A percentile compares a stretch with the other conserved stretches of the same genome.
Evolutionary conservation across 2,113 vertebrate genomes (phyloP).

Genomic region (Burhinus bistriatus): DNA sequence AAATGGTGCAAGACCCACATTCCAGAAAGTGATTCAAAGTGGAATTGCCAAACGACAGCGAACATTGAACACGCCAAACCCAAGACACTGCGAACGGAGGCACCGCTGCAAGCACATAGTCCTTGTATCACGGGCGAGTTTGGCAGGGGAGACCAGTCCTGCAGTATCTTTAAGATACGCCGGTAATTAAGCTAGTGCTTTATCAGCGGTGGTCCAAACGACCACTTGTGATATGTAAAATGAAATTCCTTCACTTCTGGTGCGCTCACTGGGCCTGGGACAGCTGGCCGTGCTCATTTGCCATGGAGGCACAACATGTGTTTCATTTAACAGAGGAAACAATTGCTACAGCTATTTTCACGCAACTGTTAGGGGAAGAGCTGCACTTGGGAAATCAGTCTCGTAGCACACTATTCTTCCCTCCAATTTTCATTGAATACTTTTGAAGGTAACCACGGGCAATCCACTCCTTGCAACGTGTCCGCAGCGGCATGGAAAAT

Average conservation of each 20-base stretch:
- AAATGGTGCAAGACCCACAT: constrained; percentile 13
- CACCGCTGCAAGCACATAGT: not conserved
- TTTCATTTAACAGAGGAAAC: not conserved
- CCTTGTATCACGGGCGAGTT: not conserved
- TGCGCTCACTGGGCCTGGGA: not conserved
- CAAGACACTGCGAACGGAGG: not conserved
- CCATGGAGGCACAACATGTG: not conserved
- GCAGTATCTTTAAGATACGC: not conserved
- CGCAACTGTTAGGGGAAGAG: not conserved
- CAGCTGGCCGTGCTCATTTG: not conserved
- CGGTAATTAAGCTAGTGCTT: not conserved
- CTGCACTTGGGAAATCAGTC: not conserved
- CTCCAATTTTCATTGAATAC: not conserved
- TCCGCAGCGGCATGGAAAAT: not conserved
- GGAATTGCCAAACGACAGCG: not conserved
- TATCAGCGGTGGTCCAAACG: not conserved
- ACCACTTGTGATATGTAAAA: not conserved
- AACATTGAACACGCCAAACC: accelerated
- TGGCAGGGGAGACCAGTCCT: not conserved
- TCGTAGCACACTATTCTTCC: not conserved
- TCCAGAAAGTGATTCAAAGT: constrained; percentile 25
- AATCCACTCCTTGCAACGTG: not conserved
- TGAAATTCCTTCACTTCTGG: constrained; percentile 19
- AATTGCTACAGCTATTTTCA: not conserved
- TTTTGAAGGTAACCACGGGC: not conserved